Conservation (phyloP, 2,113 vertebrate genomes). For the Morone saxatilis region DNA sequence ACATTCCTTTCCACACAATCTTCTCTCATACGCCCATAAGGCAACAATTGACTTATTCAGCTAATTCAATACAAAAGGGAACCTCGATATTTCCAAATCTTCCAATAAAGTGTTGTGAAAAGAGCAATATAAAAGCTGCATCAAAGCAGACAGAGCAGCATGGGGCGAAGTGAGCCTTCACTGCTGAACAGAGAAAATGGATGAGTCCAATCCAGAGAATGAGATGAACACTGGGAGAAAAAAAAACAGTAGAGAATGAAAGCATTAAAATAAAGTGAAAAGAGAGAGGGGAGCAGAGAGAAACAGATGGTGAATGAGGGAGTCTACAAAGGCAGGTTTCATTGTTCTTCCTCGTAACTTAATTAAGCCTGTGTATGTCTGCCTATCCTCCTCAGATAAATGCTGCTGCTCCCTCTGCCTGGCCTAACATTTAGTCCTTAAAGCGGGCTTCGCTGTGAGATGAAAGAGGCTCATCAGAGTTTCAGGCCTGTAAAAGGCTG, state of each 20-base stretch:
- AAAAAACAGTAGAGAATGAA: constrained; percentile 10
- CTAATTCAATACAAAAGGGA: constrained; percentile 43
- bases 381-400: constrained; percentile 53
- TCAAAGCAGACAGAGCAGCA: constrained; percentile 34
- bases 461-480: constrained; percentile 69
- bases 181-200: constrained; percentile 52
- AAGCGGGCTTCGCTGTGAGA: constrained; percentile 45
- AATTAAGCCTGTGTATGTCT: constrained; percentile 59
- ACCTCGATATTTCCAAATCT: constrained; percentile 35
- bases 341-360: constrained; percentile 66
- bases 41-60: neutral
- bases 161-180: constrained; percentile 15
- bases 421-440: constrained; percentile 53
- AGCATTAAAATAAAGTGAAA: constrained; percentile 44
- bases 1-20: constrained; percentile 16
- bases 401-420: constrained; percentile 44
- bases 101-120: constrained; percentile 19
- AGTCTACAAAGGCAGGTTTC: constrained; percentile 46
- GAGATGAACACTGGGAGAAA: constrained; percentile 30
- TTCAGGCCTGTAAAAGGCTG: constrained; percentile 50
- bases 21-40: constrained; percentile 2
- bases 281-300: neutral
- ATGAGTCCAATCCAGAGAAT: constrained; percentile 48
- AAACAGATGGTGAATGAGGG: constrained; percentile 42
- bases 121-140: constrained; percentile 42